Conservation (phyloP, 1,140 invertebrate species). For the Lasioglossum albipes region DNA sequence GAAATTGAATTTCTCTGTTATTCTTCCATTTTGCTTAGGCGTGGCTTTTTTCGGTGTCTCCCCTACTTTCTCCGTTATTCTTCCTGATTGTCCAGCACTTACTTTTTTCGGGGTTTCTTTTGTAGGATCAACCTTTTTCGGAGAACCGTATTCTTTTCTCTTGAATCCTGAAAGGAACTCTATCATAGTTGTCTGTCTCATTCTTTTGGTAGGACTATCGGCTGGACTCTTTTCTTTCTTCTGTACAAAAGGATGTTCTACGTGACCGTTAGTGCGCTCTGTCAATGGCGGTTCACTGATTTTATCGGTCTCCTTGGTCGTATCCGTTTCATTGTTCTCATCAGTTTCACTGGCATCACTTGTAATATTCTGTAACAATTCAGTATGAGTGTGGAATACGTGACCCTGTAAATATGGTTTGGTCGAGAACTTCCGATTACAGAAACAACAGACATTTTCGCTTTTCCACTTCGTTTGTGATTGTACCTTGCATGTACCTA, state of each 20-base stretch:
- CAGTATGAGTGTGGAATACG: slow-evolving; percentile 20
- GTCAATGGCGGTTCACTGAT: not conserved
- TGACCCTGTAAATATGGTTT: slow-evolving; percentile 24
- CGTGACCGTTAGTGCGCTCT: not conserved
- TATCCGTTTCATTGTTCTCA: too few relatives aligned
- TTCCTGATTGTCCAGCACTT: not conserved
- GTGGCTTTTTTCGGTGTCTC: too few relatives aligned
- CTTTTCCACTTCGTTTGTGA: too few relatives aligned
- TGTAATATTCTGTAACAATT: not conserved
- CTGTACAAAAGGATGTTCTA: not conserved
- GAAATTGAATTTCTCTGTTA: too few relatives aligned
- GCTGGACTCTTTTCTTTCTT: not conserved
- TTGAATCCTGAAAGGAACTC: slow-evolving; percentile 25
- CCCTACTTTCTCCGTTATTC: not conserved
- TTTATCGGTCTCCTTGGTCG: too few relatives aligned
- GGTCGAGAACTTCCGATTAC: not conserved
- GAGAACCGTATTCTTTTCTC: not conserved
- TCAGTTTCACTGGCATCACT: too few relatives aligned
- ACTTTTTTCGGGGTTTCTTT: too few relatives aligned
- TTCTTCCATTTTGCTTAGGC: too few relatives aligned
- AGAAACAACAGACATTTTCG: slow-evolving; percentile 17
- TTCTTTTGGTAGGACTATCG: not conserved
- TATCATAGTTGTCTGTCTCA: slow-evolving; percentile 35
- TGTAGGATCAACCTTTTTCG: not conserved
- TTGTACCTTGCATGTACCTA: not conserved